Base-by-base conservation (phyloP, 2,113 vertebrate genomes). In the Grammomys dolichurus region DNA sequence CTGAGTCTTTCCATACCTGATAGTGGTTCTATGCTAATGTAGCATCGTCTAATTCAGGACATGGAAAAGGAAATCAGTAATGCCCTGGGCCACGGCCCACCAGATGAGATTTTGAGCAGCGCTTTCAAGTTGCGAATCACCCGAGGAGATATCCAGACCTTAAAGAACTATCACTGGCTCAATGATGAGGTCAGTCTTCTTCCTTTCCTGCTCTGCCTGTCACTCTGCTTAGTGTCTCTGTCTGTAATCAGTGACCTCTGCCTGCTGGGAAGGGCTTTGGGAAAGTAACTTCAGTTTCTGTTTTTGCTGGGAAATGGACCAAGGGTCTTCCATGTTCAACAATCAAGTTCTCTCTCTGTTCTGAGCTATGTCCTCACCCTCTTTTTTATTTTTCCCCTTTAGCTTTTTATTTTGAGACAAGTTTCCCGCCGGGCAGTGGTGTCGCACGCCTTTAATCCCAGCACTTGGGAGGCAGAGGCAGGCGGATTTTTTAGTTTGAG, bases 51-150 rank as follows among this genome's bases (percentile, higher is more conserved):
- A n/a, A 97, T 98, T 88, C 95, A 99, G 99, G 99, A 99, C 87
- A 99, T 99, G 99, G 98, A 99, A 81, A 98, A 93, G 20, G 99
- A 99, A 84, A 92, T 99, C 90, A 96, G 80, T 14, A 98, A 97
- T 5, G 99, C 99, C 13, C 96, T 99, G 67, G 97, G 95, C 51
- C 96, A 98, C 19, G 98, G 98, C 3, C 97, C 98, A 11, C 98
- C 99, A 0, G 98, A 98, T 72, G 98, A 99, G 20, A 91, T 99
- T 89, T 63, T 99, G 54, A 99, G 99, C 97, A 98, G 98, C 2
- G 99, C 99, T 95, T 99, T 99, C 98, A 99, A 99, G 96, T 98
- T 99, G 7, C 98, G 98, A 46, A 98, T 99, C 67, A 99, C 99
- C 19, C 99, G 99, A 91, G 98, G 99, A 93, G 99, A 99, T 96